Conservation (phyloP, 1,140 invertebrate species). For the Heterodera carotae region DNA sequence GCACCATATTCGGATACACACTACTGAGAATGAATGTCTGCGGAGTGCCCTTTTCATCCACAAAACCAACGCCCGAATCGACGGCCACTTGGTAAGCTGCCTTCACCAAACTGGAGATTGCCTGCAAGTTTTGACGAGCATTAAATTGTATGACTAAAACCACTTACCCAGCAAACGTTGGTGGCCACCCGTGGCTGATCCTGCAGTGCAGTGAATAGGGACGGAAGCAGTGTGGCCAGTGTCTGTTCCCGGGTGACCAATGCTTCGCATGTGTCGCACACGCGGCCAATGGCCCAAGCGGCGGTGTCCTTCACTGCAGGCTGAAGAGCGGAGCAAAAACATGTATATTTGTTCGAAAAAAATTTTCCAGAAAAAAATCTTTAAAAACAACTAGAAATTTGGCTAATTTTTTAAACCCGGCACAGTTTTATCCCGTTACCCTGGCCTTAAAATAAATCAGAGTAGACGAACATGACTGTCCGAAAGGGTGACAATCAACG, state of each 20-base stretch:
- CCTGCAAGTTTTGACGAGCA: constrained; percentile 67
- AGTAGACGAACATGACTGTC: constrained; percentile 74
- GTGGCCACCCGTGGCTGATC: constrained; percentile 92
- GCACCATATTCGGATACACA: constrained; percentile 90
- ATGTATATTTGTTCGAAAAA: too few relatives aligned
- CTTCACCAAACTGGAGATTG: constrained; percentile 93
- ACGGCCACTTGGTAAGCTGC: constrained; percentile 82
- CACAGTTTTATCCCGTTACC: too few relatives aligned
- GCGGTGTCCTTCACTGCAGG: constrained; percentile 91
- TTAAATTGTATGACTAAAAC: constrained; percentile 19
- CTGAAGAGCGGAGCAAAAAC: constrained; percentile 46
- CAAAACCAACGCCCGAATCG: constrained; percentile 67
- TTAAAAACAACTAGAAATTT: not conserved
- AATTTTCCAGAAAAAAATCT: not conserved
- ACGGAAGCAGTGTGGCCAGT: constrained; percentile 80
- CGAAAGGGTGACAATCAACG: constrained; percentile 88
- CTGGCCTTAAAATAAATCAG: constrained; percentile 25
- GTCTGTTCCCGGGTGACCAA: constrained; percentile 87
- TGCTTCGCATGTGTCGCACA: constrained; percentile 94
- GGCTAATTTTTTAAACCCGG: too few relatives aligned
- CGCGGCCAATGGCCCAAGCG: constrained; percentile 94
- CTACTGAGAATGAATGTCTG: constrained; percentile 88
- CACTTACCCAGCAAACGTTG: constrained; percentile 93
- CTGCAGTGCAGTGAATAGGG: constrained; percentile 80
- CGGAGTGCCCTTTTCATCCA: constrained; percentile 71